Base-by-base conservation (phyloP, 2,797 vertebrate genomes). In the Remorina albescens region DNA sequence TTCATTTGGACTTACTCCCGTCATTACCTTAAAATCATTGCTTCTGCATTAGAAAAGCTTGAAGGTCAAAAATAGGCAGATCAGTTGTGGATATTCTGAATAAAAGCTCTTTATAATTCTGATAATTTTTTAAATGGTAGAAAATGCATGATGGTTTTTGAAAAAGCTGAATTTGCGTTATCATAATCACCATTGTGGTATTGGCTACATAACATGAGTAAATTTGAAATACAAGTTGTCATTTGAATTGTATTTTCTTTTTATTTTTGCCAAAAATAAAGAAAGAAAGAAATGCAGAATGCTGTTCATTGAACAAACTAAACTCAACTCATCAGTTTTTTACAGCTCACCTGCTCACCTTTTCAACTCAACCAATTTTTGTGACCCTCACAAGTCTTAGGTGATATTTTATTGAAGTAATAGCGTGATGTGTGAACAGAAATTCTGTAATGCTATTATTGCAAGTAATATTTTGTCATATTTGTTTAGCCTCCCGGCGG, bases 261-360 rank as follows among this genome's bases (percentile, higher is more conserved):
- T n/a, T n/a, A n/a, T n/a, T n/a, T n/a, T n/a, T n/a, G n/a, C n/a
- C n/a, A n/a, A n/a, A n/a, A n/a, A n/a, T n/a, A n/a, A n/a, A n/a
- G n/a, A n/a, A n/a, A n/a, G n/a, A n/a, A n/a, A n/a, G n/a, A n/a
- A n/a, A n/a, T n/a, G n/a, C n/a, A n/a, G n/a, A n/a, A n/a, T n/a
- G n/a, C n/a, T n/a, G n/a, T n/a, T n/a, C n/a, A n/a, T n/a, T n/a
- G n/a, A n/a, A 21, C 41, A 42, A 18, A 42, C n/a, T n/a, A n/a
- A n/a, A n/a, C n/a, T n/a, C n/a, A n/a, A n/a, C 41, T 42, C 6
- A 41, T 60, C 34, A 41, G 26, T 61, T 47, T 42, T 62, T 44
- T 8, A 21, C 42, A n/a, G 4, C 44, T 51, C 30, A 46, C 21
- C 16, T 67, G 0, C 0, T 13, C 34, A 13, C 2, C 28, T 36